Evolutionary conservation across 1,140 invertebrate species (phyloP), one percentile per base, ranked within the genome.

Genomic region (Drosophila sucinea): DNA sequence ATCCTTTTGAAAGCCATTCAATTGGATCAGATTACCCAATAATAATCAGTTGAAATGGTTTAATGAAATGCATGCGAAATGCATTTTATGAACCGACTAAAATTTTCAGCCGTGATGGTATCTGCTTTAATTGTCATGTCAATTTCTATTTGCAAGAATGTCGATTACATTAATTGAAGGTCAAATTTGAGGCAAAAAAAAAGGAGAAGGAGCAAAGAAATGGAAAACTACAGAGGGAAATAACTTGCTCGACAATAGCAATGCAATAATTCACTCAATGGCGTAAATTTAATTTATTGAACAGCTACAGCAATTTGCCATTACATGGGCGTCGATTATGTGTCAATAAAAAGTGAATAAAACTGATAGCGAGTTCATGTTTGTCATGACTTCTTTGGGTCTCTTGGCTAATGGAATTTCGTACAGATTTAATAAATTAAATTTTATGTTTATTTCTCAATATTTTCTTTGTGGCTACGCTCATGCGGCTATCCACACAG

Each of bases 211-310:
- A 38, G 1, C 11, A 2, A 23, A 29, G 29, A 32, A 62, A 30
- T 62, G 27, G 6, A 17, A 72, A 67, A 38, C 56, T 32, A 47
- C 23, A 47, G 23, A 6, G 6, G n/a, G 2, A 47, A 57, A 57
- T 57, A 57, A 57, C 3, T 44, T 44, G 11, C n/a, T 35, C 25
- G 25, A n/a, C 64, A 47, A 54, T 35, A 38, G 38, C 38, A 56
- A 70, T 41, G 56, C 61, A 66, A 70, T 77, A 71, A 77, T 32
- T 77, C 57, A 77, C 67, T 57, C 67, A 77, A 51, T 57, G 60
- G 33, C 67, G 74, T 35, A 77, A 77, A 77, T 70, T 77, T 44
- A 77, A 77, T 77, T 77, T 77, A 77, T 71, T 65, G 74, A 77
- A 77, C 60, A 47, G 58, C 56, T 77, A 25, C 17, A 6, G 2